Conservation (phyloP, 2,888 invertebrate species). For the Leptinotarsa juncta region DNA sequence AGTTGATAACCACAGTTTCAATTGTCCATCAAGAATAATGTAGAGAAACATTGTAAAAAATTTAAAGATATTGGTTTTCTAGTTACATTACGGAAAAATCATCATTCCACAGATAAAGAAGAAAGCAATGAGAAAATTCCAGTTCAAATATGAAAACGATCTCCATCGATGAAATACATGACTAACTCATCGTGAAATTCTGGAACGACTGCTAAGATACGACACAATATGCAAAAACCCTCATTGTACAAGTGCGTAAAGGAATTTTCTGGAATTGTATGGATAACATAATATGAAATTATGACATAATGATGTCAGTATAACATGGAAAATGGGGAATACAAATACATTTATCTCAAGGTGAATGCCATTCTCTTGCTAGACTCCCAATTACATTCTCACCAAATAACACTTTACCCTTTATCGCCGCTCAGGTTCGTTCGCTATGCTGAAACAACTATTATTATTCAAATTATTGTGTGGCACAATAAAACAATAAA, state of each 20-base stretch:
- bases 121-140: no score
- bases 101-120: no score
- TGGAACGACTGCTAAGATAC: not conserved
- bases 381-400: constrained; percentile 36
- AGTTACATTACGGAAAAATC: no score
- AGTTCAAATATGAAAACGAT: no score
- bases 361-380: constrained; percentile 35
- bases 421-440: constrained; percentile 33
- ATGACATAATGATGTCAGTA: constrained; percentile 32
- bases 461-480: constrained; percentile 37
- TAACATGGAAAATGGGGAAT: constrained; percentile 34
- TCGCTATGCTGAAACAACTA: constrained; percentile 33
- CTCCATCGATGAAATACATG: no score
- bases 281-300: constrained; percentile 36
- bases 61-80: no score
- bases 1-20: no score
- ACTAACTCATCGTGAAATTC: no score
- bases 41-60: no score
- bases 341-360: constrained; percentile 43
- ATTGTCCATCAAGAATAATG: no score
- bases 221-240: not conserved
- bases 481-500: constrained; percentile 4
- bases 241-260: constrained; percentile 23
- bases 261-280: constrained; percentile 33
- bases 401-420: constrained; percentile 37